phyloP scores from a whole-genome alignment of 2,797 vertebrate species.

The Garrulus glandarius region DNA sequence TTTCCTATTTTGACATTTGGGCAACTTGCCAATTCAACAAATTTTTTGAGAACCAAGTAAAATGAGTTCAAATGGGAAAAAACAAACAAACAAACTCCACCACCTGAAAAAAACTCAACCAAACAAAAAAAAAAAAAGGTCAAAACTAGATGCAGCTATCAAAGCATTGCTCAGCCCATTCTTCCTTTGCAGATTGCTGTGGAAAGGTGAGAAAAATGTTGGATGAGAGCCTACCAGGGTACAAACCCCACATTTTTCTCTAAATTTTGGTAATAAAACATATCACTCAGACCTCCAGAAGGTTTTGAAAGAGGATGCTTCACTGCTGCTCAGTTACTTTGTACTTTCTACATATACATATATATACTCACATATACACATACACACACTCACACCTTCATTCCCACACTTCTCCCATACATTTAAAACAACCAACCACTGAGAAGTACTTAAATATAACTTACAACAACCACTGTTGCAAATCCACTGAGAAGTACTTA shows the following conservation, averaged over 20 bases:
- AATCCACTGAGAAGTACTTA: background rate
- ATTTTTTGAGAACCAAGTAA: background rate
- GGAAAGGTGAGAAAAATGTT: background rate
- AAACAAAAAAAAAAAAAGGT: accelerated
- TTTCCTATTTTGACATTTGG: background rate
- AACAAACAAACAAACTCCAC: background rate
- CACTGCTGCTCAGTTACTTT: background rate
- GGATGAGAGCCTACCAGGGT: background rate
- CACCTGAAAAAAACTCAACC: background rate
- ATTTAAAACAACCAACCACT: background rate
- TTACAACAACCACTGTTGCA: background rate
- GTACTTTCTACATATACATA: background rate
- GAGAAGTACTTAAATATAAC: background rate
- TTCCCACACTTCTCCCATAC: background rate
- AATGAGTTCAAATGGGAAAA: background rate
- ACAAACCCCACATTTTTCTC: background rate
- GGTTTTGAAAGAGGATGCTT: background rate
- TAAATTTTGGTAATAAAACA: background rate
- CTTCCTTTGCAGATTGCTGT: background rate
- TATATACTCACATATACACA: too few species aligned
- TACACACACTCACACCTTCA: background rate
- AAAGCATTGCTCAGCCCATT: background rate
- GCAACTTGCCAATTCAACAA: background rate
- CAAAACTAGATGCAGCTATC: background rate
- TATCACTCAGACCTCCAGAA: background rate